Evolutionary conservation across 30 jellyfish, hydroid and myxozoan species (phyloP), one percentile per base, ranked within the genome.

Genomic region (Aurelia coerulea): DNA sequence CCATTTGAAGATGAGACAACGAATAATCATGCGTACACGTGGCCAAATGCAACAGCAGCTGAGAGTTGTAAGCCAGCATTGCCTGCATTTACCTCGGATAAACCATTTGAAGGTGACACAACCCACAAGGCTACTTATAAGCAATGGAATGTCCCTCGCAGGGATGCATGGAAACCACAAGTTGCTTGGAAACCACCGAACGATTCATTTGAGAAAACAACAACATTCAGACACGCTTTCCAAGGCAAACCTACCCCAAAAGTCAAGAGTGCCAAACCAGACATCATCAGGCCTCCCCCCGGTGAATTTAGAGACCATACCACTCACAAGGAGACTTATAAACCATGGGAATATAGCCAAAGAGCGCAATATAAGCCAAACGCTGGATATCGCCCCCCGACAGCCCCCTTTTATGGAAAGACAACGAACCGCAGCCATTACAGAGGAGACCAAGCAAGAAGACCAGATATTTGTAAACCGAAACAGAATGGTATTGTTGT

Each of bases 261-360:
- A 64, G 92, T 97, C 18, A 89, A 86, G 73, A 89, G 97, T 66
- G 91, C 96, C 16, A 88, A 96, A 23, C 99, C 99, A 60, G 92
- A 85, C 35, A 34, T 66, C 32, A 58, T 59, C 2, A 73, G 95
- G 33, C 73, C 79, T 5, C 64, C 74, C 8, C 97, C 99, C 18
- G 97, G 97, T 8, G 93, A 83, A 16, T 95, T 95, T 77, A 90
- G 73, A 15, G 97, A 85, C 65, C 72, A 68, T 39, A 95, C 99
- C 2, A 95, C 99, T 13, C 97, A 95, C 83, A 95, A 95, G 10
- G 97, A 89, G 41, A 95, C 99, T n/a, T 95, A 63, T 87, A 95
- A 81, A 77, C 97, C 97, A 29, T 95, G 99, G 99, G 83, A 73
- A 65, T 65, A 50, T 32, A 73, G 78, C 52, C 93, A 87, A 80